These are phyloP conservation scores for Theretra japonica DNA, from an alignment of 2,888 invertebrate genomes.

Conservation along the genomic window DNA sequence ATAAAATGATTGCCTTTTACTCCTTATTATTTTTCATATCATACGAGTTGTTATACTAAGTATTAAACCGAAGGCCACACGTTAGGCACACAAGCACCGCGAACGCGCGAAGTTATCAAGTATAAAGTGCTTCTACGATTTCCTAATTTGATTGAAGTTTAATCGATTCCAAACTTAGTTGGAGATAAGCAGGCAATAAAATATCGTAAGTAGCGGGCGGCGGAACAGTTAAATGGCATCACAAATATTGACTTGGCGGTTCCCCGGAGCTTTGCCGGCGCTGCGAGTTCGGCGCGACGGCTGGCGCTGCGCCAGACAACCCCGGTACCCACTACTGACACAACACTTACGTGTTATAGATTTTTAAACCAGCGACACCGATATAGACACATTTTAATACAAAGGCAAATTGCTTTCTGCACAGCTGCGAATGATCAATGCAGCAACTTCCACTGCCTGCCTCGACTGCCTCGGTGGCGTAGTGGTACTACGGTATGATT, in stretches of 20 bases:
- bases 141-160: conserved; percentile 26
- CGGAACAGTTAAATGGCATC: conserved; percentile 72
- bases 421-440: neutral
- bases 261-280: conserved; percentile 55
- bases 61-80: neutral
- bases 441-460: neutral
- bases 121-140: conserved; percentile 17
- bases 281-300: conserved; percentile 38
- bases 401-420: neutral
- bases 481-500: too few species aligned
- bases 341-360: conserved; percentile 22
- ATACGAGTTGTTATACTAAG: neutral
- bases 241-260: conserved; percentile 78
- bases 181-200: conserved; percentile 60
- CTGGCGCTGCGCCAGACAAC: conserved; percentile 44
- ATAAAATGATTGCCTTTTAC: too few species aligned
- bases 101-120: neutral
- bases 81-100: neutral
- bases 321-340: conserved; percentile 27
- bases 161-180: conserved; percentile 28
- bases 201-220: conserved; percentile 56
- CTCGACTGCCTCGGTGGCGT: too few species aligned
- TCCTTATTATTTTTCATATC: too few species aligned
- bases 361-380: conserved; percentile 24
- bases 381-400: conserved; percentile 27